Evolutionary conservation across 2,888 invertebrate genomes (phyloP), one percentile per base, ranked within the genome.

Genomic region (Acronicta aceris): DNA sequence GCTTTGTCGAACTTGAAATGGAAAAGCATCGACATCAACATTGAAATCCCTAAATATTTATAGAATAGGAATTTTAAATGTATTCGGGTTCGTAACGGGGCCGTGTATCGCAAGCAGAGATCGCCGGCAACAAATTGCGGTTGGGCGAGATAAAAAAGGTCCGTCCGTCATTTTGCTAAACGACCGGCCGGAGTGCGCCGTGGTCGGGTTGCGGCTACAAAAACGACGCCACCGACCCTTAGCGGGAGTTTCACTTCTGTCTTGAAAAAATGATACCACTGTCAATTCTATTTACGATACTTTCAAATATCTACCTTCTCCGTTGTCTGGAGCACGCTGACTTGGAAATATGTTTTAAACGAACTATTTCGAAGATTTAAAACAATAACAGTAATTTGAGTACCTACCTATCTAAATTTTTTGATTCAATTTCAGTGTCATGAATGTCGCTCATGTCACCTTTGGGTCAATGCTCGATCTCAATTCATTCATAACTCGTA

Each of bases 81-180:
- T 86, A 81, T 83, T 86, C 82, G 84, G 82, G 84, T 82, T 76
- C 76, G 81, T 74, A 82, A 77, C 74, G 66, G 76, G 81, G 78
- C 78, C 81, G 82, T 90, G 89, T 91, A 93, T 93, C 92, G 90
- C 89, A 77, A 83, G 84, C 82, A 83, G 83, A 88, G 89, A 93
- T 92, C 91, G 91, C 86, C 81, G 83, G 87, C 88, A 89, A 90
- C 92, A 91, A 93, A 94, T 94, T 93, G 93, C 92, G 92, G 94
- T 91, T 88, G 88, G 87, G 77, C 83, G 84, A 93, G 92, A 93
- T 93, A 93, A 93, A 94, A 94, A 94, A 92, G 94, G 94, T 91
- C 88, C 89, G 92, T 92, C 88, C 91, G 91, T 92, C 92, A 92
- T 93, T 94, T 91, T 89, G 89, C 86, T 89, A 91, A 92, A 92